Conservation (phyloP, 2,888 invertebrate species). For the Polydrusus tereticollis region DNA sequence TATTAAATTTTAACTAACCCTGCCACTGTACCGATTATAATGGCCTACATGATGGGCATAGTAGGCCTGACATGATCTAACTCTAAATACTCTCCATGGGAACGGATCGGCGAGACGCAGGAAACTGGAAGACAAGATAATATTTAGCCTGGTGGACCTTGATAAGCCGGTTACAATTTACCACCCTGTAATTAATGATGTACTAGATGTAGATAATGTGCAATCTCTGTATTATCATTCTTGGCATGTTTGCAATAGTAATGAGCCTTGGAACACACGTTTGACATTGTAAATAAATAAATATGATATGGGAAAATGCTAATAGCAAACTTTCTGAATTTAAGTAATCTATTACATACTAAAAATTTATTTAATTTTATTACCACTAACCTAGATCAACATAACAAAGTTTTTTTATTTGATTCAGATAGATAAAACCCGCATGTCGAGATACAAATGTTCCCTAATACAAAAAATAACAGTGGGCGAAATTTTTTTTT, state of each 20-base stretch:
- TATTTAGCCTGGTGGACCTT: conserved; percentile 39
- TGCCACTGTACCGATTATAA: too few species aligned
- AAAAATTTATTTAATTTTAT: too few species aligned
- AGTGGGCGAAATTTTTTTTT: too few species aligned
- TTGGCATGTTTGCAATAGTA: conserved; percentile 30
- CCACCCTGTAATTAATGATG: conserved; percentile 43
- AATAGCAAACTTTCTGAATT: too few species aligned
- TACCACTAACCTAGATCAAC: too few species aligned
- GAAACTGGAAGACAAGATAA: conserved; percentile 42
- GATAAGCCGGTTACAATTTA: conserved; percentile 41
- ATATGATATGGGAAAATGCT: too few species aligned
- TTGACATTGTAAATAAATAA: not conserved
- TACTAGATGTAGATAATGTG: conserved; percentile 31
- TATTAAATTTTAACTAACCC: not conserved
- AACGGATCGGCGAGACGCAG: conserved; percentile 27
- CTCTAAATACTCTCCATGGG: conserved; percentile 30
- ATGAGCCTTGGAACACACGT: not conserved
- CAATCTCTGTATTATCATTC: conserved; percentile 29
- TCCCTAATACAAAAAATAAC: too few species aligned
- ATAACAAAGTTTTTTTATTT: too few species aligned
- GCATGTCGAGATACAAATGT: too few species aligned
- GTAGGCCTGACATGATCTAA: conserved; percentile 5
- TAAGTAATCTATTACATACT: too few species aligned
- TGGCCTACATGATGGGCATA: not conserved
- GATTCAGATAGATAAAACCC: too few species aligned